Evolutionary conservation across 2,888 invertebrate genomes (phyloP).

Genomic region (Philhelius pedissequus): DNA sequence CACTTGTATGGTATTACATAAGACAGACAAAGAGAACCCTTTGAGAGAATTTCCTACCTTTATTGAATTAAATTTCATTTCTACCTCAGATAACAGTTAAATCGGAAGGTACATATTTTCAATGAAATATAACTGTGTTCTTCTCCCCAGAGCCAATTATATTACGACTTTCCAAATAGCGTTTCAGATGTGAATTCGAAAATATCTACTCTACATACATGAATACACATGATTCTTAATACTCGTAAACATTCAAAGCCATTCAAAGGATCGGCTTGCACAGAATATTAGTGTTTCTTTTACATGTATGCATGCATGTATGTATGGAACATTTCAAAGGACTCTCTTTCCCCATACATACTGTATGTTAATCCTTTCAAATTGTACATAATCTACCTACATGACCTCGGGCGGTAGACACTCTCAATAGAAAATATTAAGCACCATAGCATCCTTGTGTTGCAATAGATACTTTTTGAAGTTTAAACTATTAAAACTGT

Average conservation of each 20-base stretch:
- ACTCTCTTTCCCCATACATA: neutral
- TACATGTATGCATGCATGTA: no score
- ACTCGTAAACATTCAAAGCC: conserved; percentile 21
- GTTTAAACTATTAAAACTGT: no score
- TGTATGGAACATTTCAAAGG: conserved; percentile 33
- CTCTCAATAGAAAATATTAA: conserved; percentile 25
- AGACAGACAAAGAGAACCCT: no score
- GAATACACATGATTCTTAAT: no score
- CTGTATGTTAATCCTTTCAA: no score
- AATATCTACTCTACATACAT: neutral
- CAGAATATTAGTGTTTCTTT: neutral
- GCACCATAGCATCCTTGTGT: neutral
- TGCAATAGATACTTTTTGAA: neutral
- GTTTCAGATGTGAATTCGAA: neutral
- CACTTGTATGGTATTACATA: no score
- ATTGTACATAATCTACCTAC: no score
- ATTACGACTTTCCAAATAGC: neutral
- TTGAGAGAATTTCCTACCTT: no score
- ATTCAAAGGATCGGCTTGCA: conserved; percentile 21
- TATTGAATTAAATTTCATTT: conserved; percentile 1
- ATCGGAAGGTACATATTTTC: neutral
- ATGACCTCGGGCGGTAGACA: neutral
- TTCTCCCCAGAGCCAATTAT: neutral
- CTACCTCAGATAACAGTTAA: neutral
- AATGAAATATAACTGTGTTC: neutral